Evolutionary conservation across 2,888 invertebrate genomes (phyloP), one percentile per base, ranked within the genome.

Genomic region (Luffia ferchaultella): DNA sequence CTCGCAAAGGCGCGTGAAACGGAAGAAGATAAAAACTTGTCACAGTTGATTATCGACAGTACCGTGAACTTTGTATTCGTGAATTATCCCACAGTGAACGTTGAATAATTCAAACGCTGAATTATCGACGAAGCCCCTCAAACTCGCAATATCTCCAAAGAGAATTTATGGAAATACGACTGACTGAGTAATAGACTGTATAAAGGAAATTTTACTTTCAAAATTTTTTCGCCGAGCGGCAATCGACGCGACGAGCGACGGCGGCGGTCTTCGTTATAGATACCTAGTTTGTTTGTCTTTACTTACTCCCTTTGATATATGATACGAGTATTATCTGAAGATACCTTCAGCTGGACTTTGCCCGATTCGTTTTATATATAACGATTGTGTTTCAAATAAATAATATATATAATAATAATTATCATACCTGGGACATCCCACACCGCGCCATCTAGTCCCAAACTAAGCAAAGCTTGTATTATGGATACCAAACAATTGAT

Each of bases 101-200:
- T 65, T 76, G 76, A 76, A 76, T 76, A 65, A 76, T 76, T 76
- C 73, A 75, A 69, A 65, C 62, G 63, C 60, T 69, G 70, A 73
- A 74, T 74, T 73, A 74, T 76, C 73, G 70, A 30, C 30, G 30
- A 68, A 62, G 62, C 68, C 73, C 68, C 66, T 60, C 61, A 62
- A n/a, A 63, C 63, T 66, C 64, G 66, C 67, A 65, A 68, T 73
- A 68, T 72, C 68, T 65, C 56, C 55, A 61, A 65, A 65, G 65
- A 62, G 66, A 69, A 71, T 71, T 70, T 68, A 70, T 69, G 71
- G 61, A 66, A 73, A 73, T 68, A 59, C 62, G 59, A 62, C 63
- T 63, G 60, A 63, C 62, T 61, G 60, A 60, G 62, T 67, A 30
- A 30, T 30, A 30, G 30, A 30, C 30, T 30, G 30, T 30, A 30